phyloP scores from a whole-genome alignment of 2,888 invertebrate species.

The Tipula lateralis region DNA sequence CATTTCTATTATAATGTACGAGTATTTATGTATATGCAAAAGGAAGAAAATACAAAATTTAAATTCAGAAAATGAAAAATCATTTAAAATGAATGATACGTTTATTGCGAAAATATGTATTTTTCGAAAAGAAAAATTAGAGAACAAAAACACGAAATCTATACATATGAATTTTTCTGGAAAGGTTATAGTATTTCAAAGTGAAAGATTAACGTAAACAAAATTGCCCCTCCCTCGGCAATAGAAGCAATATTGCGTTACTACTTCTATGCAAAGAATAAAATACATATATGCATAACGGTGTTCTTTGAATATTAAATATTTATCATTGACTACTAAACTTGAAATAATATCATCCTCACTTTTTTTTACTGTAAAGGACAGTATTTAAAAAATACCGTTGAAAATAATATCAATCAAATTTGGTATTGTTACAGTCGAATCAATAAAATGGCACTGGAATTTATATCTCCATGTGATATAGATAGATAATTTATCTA shows the following conservation, averaged over 20 bases:
- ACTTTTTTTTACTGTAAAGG: no score
- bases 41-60: neutral
- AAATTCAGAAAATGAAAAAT: neutral
- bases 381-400: no score
- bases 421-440: no score
- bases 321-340: no score
- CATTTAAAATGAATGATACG: slow-evolving; percentile 14
- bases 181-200: slow-evolving; percentile 15
- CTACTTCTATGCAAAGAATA: no score
- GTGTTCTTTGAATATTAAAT: no score
- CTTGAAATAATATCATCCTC: no score
- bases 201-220: neutral
- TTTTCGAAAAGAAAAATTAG: neutral
- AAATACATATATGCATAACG: no score
- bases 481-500: no score
- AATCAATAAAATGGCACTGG: no score
- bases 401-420: no score
- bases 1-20: neutral
- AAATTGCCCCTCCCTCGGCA: neutral
- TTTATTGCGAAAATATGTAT: slow-evolving; percentile 11
- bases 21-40: neutral
- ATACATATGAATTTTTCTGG: neutral
- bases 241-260: neutral
- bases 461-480: no score
- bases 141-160: neutral